Evolutionary conservation across 1,140 invertebrate genomes (phyloP).

Genomic region (Mycetomoellerius zeteki): DNA sequence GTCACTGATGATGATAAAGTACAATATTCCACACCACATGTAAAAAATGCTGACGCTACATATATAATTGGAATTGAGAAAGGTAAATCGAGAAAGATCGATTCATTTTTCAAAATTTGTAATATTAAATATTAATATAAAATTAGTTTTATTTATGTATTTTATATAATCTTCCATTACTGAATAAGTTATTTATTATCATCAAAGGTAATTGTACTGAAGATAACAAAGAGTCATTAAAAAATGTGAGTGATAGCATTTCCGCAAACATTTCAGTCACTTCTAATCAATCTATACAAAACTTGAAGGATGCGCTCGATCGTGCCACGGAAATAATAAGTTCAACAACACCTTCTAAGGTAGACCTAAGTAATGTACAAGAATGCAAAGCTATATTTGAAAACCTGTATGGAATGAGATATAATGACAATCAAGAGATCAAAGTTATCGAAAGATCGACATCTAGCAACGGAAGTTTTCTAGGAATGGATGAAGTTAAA

Average conservation of each 20-base stretch:
- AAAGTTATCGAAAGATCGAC: constrained; percentile 68
- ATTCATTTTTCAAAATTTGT: not conserved
- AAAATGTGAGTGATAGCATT: not conserved
- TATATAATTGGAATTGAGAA: constrained; percentile 1
- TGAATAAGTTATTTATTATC: constrained; percentile 28
- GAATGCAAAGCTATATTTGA: constrained; percentile 70
- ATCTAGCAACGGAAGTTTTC: not conserved
- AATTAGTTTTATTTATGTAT: constrained; percentile 3
- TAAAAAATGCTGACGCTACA: constrained; percentile 5
- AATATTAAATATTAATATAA: not conserved
- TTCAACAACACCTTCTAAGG: constrained; percentile 54
- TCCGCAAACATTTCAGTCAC: not conserved
- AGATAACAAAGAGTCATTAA: not conserved
- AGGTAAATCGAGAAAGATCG: constrained; percentile 23
- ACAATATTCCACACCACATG: constrained; percentile 1
- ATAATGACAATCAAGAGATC: constrained; percentile 65
- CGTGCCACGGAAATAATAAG: constrained; percentile 78
- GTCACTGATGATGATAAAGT: not conserved
- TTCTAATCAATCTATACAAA: constrained; percentile 65
- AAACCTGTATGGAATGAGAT: constrained; percentile 63
- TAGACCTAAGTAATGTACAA: constrained; percentile 6
- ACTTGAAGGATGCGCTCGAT: constrained; percentile 78
- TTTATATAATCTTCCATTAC: not conserved
- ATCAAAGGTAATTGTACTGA: constrained; percentile 22
- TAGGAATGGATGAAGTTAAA: not conserved